Base-by-base conservation (phyloP, 1,140 invertebrate species). In the Helicorthomorpha holstii region DNA sequence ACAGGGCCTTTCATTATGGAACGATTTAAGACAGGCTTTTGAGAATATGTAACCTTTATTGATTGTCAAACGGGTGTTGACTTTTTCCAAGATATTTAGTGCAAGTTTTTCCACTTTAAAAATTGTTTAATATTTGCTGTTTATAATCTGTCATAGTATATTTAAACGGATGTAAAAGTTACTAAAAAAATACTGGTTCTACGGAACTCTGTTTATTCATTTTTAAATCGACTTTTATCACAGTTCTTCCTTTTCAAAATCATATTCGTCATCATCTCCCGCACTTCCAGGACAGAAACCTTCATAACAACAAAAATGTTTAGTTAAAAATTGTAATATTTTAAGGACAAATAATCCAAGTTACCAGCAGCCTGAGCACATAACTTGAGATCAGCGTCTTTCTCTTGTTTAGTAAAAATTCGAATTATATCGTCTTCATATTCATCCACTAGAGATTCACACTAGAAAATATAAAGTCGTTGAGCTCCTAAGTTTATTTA, bases 381-480 rank as follows among this genome's bases (percentile, higher is more conserved):
- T 4, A 56, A 43, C 46, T 56, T 42, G 14, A 54, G 21, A 43
- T 56, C 51, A 4, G 48, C 48, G 24, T 54, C 46, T 41, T 54
- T 54, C 22, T 49, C 16, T 21, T 45, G 42, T 25, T 50, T 49
- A 44, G 52, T 50, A 41, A 56, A 56, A 19, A 56, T 24, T 16
- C 27, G 26, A 14, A 56, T 34, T 3, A 56, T 26, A 1, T 56
- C 55, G 22, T 56, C 55, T 54, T 56, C 55, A 38, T 45, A 41
- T 10, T 56, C 55, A 21, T 56, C 55, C 14, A 56, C 43, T 3
- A 56, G 12, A 50, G n/a, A 29, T 42, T 56, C 46, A 42, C 55
- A 56, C 55, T 56, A 46, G 1, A 42, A 27, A 50, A 38, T 51
- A 21, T 12, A 27, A 49, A 21, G 7, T 38, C 7, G n/a, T 10